A percentile compares a stretch with the other conserved stretches of the same genome.
Evolutionary conservation across 2,888 invertebrate genomes (phyloP).

Genomic region (Drosophila infuscata): DNA sequence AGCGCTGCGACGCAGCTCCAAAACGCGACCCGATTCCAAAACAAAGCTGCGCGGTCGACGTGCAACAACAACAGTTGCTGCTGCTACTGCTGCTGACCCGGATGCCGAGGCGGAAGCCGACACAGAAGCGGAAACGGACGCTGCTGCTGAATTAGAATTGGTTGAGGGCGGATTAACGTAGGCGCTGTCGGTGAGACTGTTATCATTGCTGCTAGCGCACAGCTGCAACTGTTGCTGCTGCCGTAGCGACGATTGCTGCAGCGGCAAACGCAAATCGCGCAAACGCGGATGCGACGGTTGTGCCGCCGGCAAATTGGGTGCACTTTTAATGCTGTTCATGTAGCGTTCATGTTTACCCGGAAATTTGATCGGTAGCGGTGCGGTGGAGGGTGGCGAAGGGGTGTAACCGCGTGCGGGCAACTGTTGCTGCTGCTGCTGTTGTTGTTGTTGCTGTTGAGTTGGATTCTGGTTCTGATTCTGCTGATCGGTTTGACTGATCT

Average conservation of each 20-base stretch:
- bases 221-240: constrained; percentile 77
- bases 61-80: constrained; percentile 85
- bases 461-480: constrained; percentile 83
- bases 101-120: constrained; percentile 49
- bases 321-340: constrained; percentile 93
- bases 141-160: constrained; percentile 61
- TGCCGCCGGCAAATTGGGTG: constrained; percentile 90
- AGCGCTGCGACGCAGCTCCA: constrained; percentile 90
- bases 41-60: constrained; percentile 87
- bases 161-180: constrained; percentile 83
- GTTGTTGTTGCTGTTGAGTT: constrained; percentile 9
- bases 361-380: constrained; percentile 93
- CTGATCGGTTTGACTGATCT: constrained; percentile 85
- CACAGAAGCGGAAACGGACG: constrained; percentile 50
- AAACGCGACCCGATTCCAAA: constrained; percentile 89
- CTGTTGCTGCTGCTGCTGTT: constrained; percentile 82
- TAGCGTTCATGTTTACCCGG: constrained; percentile 88
- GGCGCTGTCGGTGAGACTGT: constrained; percentile 83
- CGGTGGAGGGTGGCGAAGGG: constrained; percentile 93
- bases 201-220: constrained; percentile 80
- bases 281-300: constrained; percentile 89
- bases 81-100: constrained; percentile 18
- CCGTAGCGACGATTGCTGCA: constrained; percentile 88
- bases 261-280: constrained; percentile 90
- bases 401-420: constrained; percentile 90